phyloP scores from a whole-genome alignment of 1,140 invertebrate genomes.

The Leguminivora glycinivorella region DNA sequence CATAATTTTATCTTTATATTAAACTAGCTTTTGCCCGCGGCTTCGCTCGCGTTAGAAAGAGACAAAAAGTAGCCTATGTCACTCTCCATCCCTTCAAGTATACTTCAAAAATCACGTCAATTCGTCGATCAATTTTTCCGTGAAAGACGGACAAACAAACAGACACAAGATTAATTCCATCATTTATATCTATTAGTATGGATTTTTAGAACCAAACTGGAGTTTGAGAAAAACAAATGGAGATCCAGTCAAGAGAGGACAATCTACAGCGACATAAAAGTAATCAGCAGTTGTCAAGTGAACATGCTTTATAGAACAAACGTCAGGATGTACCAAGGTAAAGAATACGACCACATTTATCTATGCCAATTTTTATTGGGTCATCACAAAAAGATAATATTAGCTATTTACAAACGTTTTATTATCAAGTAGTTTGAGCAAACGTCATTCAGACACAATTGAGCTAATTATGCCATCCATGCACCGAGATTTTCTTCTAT shows the following conservation, averaged over 20 bases:
- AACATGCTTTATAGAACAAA: neutral
- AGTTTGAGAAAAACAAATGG: neutral
- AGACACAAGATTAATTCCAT: too few species aligned
- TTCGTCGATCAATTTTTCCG: too few species aligned
- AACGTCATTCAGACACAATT: conserved; percentile 34
- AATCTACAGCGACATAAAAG: neutral
- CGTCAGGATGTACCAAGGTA: neutral
- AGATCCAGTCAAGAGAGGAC: neutral
- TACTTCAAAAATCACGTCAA: too few species aligned
- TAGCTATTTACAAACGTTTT: conserved; percentile 60
- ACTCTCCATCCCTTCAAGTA: too few species aligned
- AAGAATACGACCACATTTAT: neutral
- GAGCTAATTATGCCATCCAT: conserved; percentile 47
- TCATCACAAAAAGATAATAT: conserved; percentile 37
- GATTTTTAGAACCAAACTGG: neutral
- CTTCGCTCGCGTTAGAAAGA: too few species aligned
- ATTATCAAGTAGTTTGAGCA: conserved; percentile 36
- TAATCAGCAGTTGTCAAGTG: neutral
- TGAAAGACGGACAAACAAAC: too few species aligned
- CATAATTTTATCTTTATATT: neutral
- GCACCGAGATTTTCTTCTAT: conserved; percentile 45
- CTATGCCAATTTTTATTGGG: conserved; percentile 24
- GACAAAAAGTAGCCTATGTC: too few species aligned
- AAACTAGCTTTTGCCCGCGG: too few species aligned
- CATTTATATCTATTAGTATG: too few species aligned